These are phyloP conservation scores for Leptonema lineaticorne DNA, from an alignment of 1,140 invertebrate genomes.

Conservation along the genomic window DNA sequence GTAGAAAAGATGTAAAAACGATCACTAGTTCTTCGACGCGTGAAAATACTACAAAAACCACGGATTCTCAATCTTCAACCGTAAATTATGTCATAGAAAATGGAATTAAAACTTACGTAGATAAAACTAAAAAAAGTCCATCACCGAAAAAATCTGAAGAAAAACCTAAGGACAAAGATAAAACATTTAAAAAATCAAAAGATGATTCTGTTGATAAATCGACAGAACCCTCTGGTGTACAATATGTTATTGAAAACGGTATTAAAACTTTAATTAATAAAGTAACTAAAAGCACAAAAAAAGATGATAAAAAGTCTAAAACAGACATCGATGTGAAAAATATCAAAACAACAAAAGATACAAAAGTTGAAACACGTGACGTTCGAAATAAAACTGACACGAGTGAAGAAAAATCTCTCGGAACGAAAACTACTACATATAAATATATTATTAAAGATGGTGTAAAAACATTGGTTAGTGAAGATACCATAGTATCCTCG, in stretches of 20 bases:
- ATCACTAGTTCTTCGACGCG: background rate
- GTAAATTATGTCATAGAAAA: constrained; percentile 32
- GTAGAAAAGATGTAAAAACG: constrained; percentile 23
- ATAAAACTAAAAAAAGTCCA: background rate
- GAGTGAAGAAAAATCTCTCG: background rate
- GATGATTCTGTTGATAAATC: background rate
- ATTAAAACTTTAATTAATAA: constrained; percentile 25
- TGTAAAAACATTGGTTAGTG: constrained; percentile 25
- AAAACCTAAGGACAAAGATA: constrained; percentile 1
- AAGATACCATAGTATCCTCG: background rate
- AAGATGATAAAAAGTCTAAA: constrained; percentile 12
- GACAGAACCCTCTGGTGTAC: constrained; percentile 3
- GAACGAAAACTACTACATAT: constrained; percentile 28
- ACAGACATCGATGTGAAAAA: background rate
- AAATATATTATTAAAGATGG: constrained; percentile 41
- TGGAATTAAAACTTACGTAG: constrained; percentile 36
- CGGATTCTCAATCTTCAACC: background rate
- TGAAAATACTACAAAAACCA: background rate
- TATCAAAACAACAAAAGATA: background rate
- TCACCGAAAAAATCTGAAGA: background rate
- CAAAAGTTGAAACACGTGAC: background rate
- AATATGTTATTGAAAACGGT: constrained; percentile 39
- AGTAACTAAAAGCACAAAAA: background rate
- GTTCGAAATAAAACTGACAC: background rate
- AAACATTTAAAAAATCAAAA: background rate